These are phyloP conservation scores for Delia radicum DNA, from an alignment of 1,140 invertebrate genomes.

Conservation along the genomic window DNA sequence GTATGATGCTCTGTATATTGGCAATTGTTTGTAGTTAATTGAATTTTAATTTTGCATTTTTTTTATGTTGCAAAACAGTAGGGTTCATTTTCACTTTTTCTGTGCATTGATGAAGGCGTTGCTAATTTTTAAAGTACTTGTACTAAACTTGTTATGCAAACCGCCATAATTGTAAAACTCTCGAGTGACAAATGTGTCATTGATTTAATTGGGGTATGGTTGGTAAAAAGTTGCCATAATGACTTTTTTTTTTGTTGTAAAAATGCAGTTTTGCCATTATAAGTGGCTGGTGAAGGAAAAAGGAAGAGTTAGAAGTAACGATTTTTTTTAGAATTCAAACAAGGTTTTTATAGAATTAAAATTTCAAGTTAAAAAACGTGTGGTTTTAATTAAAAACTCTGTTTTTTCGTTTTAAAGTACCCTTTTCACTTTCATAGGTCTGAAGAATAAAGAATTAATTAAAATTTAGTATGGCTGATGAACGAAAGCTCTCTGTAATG, in stretches of 20 bases:
- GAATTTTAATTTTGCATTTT: constrained; percentile 15
- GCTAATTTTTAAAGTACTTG: constrained; percentile 13
- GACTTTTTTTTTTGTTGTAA: neutral
- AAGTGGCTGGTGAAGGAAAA: neutral
- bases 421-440: too few relatives aligned
- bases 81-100: neutral
- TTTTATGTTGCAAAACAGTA: neutral
- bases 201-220: constrained; percentile 11
- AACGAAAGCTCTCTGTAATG: too few relatives aligned
- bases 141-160: neutral
- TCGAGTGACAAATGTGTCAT: neutral
- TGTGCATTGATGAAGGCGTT: neutral
- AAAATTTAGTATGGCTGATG: too few relatives aligned
- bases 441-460: too few relatives aligned
- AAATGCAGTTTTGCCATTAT: neutral
- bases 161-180: neutral
- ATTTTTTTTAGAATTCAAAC: too few relatives aligned
- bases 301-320: too few relatives aligned
- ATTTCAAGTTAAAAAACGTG: constrained; percentile 15
- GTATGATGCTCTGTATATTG: neutral
- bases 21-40: constrained; percentile 22
- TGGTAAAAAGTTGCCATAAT: constrained; percentile 4
- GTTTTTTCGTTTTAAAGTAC: too few relatives aligned
- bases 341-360: too few relatives aligned
- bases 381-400: constrained; percentile 8